phyloP scores from a whole-genome alignment of 1,140 invertebrate genomes.

The Glossosoma conforme region DNA sequence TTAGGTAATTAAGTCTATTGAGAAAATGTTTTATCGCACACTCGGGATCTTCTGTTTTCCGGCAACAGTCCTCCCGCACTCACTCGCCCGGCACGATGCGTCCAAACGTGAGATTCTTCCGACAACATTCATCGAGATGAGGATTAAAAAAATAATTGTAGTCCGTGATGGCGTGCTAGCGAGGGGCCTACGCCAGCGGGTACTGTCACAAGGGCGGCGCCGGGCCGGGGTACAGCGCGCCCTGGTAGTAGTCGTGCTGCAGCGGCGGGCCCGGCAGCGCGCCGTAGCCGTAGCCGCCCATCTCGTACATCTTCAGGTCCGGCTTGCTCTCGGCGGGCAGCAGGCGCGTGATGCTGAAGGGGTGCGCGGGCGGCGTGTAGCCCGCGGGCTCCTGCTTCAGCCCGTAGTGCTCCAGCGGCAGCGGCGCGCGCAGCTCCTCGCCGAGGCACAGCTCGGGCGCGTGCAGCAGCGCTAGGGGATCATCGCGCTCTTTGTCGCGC shows the following conservation, averaged over 20 bases:
- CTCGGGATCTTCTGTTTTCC: neutral
- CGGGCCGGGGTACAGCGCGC: conserved; percentile 66
- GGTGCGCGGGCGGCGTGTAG: conserved; percentile 78
- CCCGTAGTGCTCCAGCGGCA: conserved; percentile 49
- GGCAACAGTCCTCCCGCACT: no score
- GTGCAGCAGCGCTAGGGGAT: conserved; percentile 59
- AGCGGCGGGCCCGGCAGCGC: conserved; percentile 56
- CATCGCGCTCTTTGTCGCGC: conserved; percentile 50
- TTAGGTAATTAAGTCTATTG: conserved; percentile 16
- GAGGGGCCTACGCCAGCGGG: conserved; percentile 58
- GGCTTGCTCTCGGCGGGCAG: conserved; percentile 79
- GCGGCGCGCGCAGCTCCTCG: conserved; percentile 51
- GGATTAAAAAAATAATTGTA: no score
- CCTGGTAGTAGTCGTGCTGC: conserved; percentile 78
- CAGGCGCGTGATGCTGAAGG: conserved; percentile 90
- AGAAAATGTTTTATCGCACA: conserved; percentile 17
- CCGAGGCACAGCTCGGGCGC: conserved; percentile 54
- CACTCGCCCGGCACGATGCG: no score
- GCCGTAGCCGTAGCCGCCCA: conserved; percentile 66
- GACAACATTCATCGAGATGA: no score
- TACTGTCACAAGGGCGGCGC: conserved; percentile 71
- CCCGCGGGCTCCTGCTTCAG: conserved; percentile 73
- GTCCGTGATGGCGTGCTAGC: neutral
- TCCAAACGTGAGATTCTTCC: no score
- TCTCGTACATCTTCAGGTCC: conserved; percentile 77